A percentile compares a stretch with the other conserved stretches of the same genome.
Evolutionary conservation across 2,113 vertebrate species (phyloP).

Genomic region (Nycticryphes semicollaris): DNA sequence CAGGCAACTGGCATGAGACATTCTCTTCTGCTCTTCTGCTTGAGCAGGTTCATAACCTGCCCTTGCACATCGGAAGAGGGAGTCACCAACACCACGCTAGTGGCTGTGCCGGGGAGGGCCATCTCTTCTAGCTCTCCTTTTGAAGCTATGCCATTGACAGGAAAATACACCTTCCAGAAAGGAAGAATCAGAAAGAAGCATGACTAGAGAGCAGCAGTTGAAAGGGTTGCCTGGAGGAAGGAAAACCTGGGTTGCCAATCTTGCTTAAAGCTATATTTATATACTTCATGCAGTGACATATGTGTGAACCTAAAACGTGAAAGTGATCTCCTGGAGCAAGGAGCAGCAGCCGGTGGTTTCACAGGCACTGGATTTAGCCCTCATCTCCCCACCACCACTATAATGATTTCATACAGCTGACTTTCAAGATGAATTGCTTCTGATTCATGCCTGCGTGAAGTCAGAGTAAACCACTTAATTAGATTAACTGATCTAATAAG

Average conservation of each 20-base stretch:
- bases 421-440: background rate
- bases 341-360: background rate
- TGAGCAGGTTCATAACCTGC: background rate
- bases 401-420: background rate
- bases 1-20: background rate
- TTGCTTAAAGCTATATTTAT: background rate
- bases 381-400: background rate
- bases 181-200: background rate
- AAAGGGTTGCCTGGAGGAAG: background rate
- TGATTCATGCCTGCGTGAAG: background rate
- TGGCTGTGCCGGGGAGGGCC: background rate
- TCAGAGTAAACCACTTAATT: slow-evolving; percentile 42
- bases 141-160: background rate
- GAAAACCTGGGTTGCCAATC: background rate
- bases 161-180: background rate
- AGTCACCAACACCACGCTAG: background rate
- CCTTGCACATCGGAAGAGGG: background rate
- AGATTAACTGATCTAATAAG: slow-evolving; percentile 53
- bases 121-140: background rate
- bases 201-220: background rate
- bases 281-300: background rate
- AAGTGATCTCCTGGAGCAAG: background rate
- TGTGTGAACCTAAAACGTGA: background rate
- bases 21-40: background rate
- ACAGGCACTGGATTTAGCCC: background rate